Evolutionary conservation across 2,113 vertebrate species (phyloP).

Genomic region (Bufo gargarizans): DNA sequence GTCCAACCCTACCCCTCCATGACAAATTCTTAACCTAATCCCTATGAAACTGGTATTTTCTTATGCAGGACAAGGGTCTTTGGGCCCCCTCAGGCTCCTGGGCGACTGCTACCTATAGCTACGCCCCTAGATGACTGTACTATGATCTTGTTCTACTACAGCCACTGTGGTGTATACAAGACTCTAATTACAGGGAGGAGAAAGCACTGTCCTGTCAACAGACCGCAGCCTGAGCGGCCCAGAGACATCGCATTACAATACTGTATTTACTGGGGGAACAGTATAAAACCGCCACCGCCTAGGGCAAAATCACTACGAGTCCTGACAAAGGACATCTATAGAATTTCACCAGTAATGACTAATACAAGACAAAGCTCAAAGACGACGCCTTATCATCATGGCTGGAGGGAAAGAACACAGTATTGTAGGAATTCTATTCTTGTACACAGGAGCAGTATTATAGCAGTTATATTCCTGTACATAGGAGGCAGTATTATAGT

Average conservation of each 20-base stretch:
- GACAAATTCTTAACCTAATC: no score
- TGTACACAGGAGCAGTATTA: conserved; percentile 1
- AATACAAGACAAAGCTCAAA: neutral
- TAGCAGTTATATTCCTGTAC: neutral
- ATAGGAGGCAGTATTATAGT: conserved; percentile 6
- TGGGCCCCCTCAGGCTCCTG: no score
- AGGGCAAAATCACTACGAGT: neutral
- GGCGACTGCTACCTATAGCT: no score
- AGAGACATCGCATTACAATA: neutral
- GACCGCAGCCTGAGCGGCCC: neutral
- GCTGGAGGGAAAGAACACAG: neutral
- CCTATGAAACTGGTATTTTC: no score
- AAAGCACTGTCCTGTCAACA: neutral
- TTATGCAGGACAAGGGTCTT: no score
- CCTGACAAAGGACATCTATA: neutral
- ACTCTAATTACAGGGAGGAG: neutral
- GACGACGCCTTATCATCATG: neutral
- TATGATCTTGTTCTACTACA: neutral
- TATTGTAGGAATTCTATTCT: neutral
- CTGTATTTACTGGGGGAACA: neutral
- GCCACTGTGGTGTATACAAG: neutral
- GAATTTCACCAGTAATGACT: neutral
- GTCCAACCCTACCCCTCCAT: no score
- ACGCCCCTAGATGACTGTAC: neutral
- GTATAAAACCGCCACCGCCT: neutral